Base-by-base conservation (phyloP, 2,797 vertebrate species). In the Rhinella marina region DNA sequence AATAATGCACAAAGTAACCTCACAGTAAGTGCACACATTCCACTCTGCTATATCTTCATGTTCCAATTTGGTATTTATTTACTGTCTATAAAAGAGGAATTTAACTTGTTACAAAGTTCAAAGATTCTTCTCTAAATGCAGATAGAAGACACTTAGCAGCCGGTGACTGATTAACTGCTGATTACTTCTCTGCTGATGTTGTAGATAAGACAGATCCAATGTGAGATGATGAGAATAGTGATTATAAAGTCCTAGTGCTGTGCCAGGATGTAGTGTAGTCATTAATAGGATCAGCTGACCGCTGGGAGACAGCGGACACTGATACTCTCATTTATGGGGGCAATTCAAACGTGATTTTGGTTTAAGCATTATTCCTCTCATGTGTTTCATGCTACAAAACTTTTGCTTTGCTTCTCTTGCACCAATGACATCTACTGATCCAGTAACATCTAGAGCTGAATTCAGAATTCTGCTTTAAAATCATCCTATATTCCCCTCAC, bases 71-170 rank as follows among this genome's bases (percentile, higher is more conserved):
- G 75, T n/a, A 77, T 77, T 77, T 66, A 61, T 48, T 66, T 17
- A 6, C 68, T 17, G 52, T 66, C n/a, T 68, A 70, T 81, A 85
- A 81, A 81, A 48, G 16, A 62, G 29, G 9, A 54, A 64, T 78
- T 64, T 75, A 2, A 27, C 57, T 54, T 81, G 79, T 27, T 64
- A 66, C 90, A 90, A 91, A 93, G 93, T 94, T 90, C 93, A 94
- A 91, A 91, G 88, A 86, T 92, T 90, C 66, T 62, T 56, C 29
- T 0, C 73, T 48, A 7, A 17, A 32, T 16, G 29, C 23, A 81
- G 27, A 68, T 75, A 25, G 41, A 64, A 29, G 66, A 72, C 19
- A 9, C 7, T 72, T n/a, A 52, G 48, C 76, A 16, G 21, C 25
- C 17, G 61, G 68, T 88, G 68, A 88, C 68, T 88, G 32, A 88